These are phyloP conservation scores for Dinoponera quadriceps DNA, from an alignment of 1,140 invertebrate genomes.

Conservation along the genomic window DNA sequence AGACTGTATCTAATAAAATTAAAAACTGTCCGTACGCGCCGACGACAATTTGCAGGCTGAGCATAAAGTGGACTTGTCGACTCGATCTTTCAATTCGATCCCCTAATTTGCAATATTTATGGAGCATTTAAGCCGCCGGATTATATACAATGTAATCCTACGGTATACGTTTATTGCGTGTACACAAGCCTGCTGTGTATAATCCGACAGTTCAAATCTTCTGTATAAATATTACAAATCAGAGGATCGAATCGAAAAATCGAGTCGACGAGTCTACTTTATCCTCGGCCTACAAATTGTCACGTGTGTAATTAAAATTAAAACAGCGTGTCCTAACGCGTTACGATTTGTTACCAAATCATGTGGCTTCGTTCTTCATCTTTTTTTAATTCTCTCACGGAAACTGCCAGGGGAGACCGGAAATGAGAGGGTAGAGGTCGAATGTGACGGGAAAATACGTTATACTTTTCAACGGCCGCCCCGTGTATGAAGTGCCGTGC, in stretches of 20 bases:
- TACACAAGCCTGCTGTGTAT: background rate
- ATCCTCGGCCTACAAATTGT: slow-evolving; percentile 15
- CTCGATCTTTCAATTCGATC: too few relatives aligned
- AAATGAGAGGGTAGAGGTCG: background rate
- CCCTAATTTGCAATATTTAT: too few relatives aligned
- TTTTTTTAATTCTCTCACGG: too few relatives aligned
- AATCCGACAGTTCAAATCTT: slow-evolving; percentile 19
- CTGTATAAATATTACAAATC: slow-evolving; percentile 12
- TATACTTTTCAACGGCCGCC: background rate
- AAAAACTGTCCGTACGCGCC: too few relatives aligned
- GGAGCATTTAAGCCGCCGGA: too few relatives aligned
- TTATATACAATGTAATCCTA: too few relatives aligned
- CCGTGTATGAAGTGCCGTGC: background rate
- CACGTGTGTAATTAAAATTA: slow-evolving; percentile 13
- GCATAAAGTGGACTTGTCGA: too few relatives aligned
- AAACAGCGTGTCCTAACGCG: background rate
- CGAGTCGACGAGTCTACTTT: slow-evolving; percentile 18
- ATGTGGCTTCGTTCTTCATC: background rate
- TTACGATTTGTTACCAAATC: background rate
- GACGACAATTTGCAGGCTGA: too few relatives aligned
- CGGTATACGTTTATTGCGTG: too few relatives aligned
- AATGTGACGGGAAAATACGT: slow-evolving; percentile 22
- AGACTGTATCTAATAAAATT: background rate
- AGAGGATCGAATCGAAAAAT: slow-evolving; percentile 20
- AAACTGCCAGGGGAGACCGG: background rate